Base-by-base conservation (phyloP, 1,140 invertebrate species). In the Listronotus oregonensis region DNA sequence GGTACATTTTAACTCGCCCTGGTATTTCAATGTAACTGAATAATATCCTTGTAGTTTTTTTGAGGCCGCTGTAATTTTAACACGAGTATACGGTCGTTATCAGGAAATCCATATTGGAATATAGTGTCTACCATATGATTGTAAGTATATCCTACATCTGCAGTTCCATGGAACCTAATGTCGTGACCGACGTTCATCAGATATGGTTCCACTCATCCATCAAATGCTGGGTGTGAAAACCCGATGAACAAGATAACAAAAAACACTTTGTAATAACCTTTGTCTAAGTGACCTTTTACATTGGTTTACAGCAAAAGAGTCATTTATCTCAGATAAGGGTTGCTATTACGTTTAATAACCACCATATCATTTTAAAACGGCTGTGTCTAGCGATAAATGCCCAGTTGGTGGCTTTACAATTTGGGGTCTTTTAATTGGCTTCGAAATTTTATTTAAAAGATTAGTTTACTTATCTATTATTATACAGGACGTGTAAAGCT, bases 181-280 rank as follows among this genome's bases (percentile, higher is more conserved):
- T 77, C 75, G 75, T 77, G 75, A 77, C 75, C 72, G 69, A 57
- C 70, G 71, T 73, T 70, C 73, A 76, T 76, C 75, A 74, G 75
- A 76, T 76, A 75, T 67, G 68, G 66, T 62, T 65, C 66, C 74
- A 66, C 66, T 73, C 76, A 77, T 77, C 76, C 76, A 77, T 77
- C 76, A 77, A 77, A 73, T 63, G 67, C 59, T 77, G 73, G 73
- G 76, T 77, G 76, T 76, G 74, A 77, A 77, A 75, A 76, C 70
- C 69, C 63, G 76, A 75, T 75, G 73, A 70, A 75, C 69, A 73
- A 77, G 76, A 77, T 77, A 77, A 77, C 69, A 69, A 71, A 75
- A n/a, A 77, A 75, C 74, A 77, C 73, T 77, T 76, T 76, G 75
- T 76, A 76, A 73, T 74, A 74, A 77, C 73, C 73, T 75, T 75